Evolutionary conservation across 2,888 invertebrate species (phyloP), one percentile per base, ranked within the genome.

Genomic region (Torymus aiolomorphi): DNA sequence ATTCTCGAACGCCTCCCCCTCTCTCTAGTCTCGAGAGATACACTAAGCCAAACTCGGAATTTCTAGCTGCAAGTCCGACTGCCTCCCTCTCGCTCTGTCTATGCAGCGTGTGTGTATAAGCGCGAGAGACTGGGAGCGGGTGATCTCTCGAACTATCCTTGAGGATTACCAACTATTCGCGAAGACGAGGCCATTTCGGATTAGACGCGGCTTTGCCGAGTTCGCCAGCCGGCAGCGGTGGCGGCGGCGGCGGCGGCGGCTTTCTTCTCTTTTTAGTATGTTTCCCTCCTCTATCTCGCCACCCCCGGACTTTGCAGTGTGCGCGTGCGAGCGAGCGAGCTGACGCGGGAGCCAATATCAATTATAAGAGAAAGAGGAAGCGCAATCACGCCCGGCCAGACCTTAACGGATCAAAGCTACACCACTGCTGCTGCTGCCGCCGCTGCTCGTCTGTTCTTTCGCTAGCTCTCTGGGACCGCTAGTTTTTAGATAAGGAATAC

Each of bases 91-190:
- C 31, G 1, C 31, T 31, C 31, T 31, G 31, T 54, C 66, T 59
- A 73, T 74, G 73, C 74, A 81, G 24, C 51, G 3, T 54, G 61
- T 54, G 61, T 61, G 31, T 66, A 67, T 65, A 56, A 51, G 61
- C 66, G 51, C 13, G 88, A 31, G 31, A 31, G 31, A 31, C 88
- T 87, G 86, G 87, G 88, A 89, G 89, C 88, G 87, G 87, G 87
- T 89, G 90, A 90, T 90, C 90, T 89, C 89, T 90, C 89, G 87
- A 89, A 89, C 89, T 90, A 90, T 90, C 89, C 89, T 86, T 82
- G 84, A 88, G 90, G 90, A 90, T 90, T 90, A 90, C 88, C 86
- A 87, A 88, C 88, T 89, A 89, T 90, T 88, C 88, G 85, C 88
- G 88, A 90, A 90, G 90, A 90, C 88, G 89, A 86, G 85, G 86